Evolutionary conservation across 2,797 vertebrate genomes (phyloP), one percentile per base, ranked within the genome.

Genomic region (Tangara arthus): DNA sequence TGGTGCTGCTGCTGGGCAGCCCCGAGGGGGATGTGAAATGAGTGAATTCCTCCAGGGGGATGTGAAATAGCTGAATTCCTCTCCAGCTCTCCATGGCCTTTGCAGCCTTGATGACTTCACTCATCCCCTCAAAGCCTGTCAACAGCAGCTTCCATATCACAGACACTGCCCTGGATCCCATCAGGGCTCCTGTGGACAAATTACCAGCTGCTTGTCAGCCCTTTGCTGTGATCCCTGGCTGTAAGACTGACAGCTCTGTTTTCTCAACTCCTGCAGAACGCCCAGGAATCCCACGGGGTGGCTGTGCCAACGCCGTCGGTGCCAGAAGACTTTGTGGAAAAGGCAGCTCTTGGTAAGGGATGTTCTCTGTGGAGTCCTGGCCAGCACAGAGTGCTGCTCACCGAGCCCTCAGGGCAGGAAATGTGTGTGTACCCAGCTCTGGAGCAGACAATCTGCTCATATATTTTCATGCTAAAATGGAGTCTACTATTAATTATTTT

Each of bases 301-400:
- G 98, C 98, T 55, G 98, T 98, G 71, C 98, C 98, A 59, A 98
- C 98, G 0, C 98, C 98, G 0, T 98, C 97, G 2, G 98, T 98
- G 73, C 98, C 98, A 64, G 94, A 97, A 82, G 96, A 89, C 41
- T 98, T 98, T 96, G 94, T 87, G 50, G 97, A 97, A 63, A 98
- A 98, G 91, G 78, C 94, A 81, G 30, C 85, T 73, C 93, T 93
- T 41, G 97, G 98, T 98, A 97, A 98, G 97, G 60, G 47, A 53
- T 35, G 49, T 28, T 59, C 70, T 77, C 69, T 39, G 72, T 60
- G 4, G 12, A 47, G 80, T 1, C 72, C 42, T 7, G 76, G 52
- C 20, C 2, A 19, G 82, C 52, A 39, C 63, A 3, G 3, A 57
- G 66, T 0, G 35, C 79, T 70, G 35, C 80, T 73, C 73, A 19